Base-by-base conservation (phyloP, 2,888 invertebrate species). In the Oasisia sp. region DNA sequence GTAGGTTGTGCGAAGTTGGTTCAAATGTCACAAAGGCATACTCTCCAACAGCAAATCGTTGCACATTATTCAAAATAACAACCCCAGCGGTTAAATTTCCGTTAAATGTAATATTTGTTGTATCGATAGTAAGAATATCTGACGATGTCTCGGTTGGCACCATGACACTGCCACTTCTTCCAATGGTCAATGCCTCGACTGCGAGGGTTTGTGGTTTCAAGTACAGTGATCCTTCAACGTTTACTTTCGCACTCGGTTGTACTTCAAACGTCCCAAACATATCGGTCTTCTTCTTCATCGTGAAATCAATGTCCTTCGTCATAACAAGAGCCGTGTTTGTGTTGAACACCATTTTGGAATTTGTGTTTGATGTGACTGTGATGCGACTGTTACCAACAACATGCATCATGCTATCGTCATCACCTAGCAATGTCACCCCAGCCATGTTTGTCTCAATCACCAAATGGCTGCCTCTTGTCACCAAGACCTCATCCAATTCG, bases 401-500 rank as follows among this genome's bases (percentile, higher is more conserved):
- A 92, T 93, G 92, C 11, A 94, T 89, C 56, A 93, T 91, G 38
- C 93, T 93, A 32, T 91, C 91, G 58, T 92, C 89, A 89, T 94
- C 94, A 2, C 93, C 92, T 74, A 19, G 74, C 12, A 92, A 74
- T 9, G 94, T 90, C 92, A 93, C 93, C n/a, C 93, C 91, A 11
- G 92, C 90, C n/a, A 93, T 89, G 32, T 94, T 56, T 32, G 92
- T 92, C 12, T 92, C 91, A 11, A 95, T 38, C 32, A 94, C 94
- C 11, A 95, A 89, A 91, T 94, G 93, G 32, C 93, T 93, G 44
- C 93, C 93, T 89, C 93, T 92, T 4, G 56, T 92, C 1, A 94
- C 92, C 27, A 91, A 45, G 91, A 94, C 93, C 32, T 93, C 92
- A 91, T 93, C 93, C 89, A 94, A 92, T 38, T 93, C 91, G 0